Evolutionary conservation across 2,888 invertebrate species (phyloP).

Genomic region (Eremobia ochroleuca): DNA sequence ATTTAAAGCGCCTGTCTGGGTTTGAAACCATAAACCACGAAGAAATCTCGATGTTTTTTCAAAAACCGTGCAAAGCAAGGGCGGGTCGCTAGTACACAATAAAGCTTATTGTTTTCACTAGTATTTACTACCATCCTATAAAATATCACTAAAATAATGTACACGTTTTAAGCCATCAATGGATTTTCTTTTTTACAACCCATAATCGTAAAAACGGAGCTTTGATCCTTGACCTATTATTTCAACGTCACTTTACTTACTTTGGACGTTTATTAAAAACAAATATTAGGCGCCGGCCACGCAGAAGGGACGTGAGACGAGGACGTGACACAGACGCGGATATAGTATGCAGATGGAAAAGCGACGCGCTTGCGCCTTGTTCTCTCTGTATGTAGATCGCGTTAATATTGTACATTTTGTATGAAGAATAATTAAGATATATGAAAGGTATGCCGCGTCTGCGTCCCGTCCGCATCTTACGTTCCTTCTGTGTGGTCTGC

Average conservation of each 20-base stretch:
- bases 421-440: too few species aligned
- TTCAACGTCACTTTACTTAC: conserved; percentile 12
- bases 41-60: too few species aligned
- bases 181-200: conserved; percentile 51
- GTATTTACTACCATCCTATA: conserved; percentile 21
- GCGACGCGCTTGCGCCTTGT: too few species aligned
- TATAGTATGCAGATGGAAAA: too few species aligned
- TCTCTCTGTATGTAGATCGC: too few species aligned
- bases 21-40: neutral
- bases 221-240: conserved; percentile 18
- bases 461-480: too few species aligned
- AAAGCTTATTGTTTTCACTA: conserved; percentile 21
- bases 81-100: neutral
- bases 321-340: too few species aligned
- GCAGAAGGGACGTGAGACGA: too few species aligned
- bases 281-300: too few species aligned
- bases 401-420: too few species aligned
- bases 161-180: conserved; percentile 36
- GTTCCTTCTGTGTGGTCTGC: too few species aligned
- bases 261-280: neutral
- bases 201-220: conserved; percentile 57
- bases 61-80: neutral
- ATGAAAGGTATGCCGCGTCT: too few species aligned
- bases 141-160: conserved; percentile 42
- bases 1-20: neutral